Percentiles rank a stretch among this genome's conserved stretches.
Evolutionary conservation across 2,797 vertebrate species (phyloP).

Genomic region (Coluber constrictor): DNA sequence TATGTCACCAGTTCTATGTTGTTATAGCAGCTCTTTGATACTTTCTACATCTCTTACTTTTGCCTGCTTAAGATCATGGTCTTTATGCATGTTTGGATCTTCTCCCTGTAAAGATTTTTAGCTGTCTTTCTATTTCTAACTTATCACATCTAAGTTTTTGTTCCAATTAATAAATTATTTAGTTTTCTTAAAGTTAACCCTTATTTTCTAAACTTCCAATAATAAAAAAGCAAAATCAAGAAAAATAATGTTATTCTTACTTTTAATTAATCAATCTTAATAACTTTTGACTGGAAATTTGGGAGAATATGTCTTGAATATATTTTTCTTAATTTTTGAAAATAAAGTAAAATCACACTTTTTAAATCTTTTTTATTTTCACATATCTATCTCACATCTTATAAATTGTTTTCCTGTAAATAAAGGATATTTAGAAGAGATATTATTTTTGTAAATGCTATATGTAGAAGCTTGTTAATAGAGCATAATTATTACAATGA

Average conservation of each 20-base stretch:
- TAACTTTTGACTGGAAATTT: neutral
- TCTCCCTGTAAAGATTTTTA: neutral
- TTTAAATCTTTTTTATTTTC: neutral
- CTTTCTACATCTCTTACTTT: neutral
- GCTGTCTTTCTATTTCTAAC: neutral
- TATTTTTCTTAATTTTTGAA: neutral
- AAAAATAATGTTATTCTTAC: neutral
- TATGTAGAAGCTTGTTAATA: neutral
- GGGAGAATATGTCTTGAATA: neutral
- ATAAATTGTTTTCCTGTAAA: neutral
- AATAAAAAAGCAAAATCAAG: neutral
- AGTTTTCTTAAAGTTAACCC: neutral
- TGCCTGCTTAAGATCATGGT: neutral
- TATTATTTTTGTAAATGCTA: neutral
- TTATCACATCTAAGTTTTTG: neutral
- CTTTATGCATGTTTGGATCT: neutral
- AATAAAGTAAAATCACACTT: neutral
- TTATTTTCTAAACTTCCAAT: neutral
- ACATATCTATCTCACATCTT: neutral
- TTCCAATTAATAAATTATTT: neutral
- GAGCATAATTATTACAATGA: neutral
- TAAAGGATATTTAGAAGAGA: neutral
- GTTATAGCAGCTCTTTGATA: neutral
- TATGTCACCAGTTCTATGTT: neutral
- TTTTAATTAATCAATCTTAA: neutral